Evolutionary conservation across 2,113 vertebrate species (phyloP).

Genomic region (Pholis gunnellus): DNA sequence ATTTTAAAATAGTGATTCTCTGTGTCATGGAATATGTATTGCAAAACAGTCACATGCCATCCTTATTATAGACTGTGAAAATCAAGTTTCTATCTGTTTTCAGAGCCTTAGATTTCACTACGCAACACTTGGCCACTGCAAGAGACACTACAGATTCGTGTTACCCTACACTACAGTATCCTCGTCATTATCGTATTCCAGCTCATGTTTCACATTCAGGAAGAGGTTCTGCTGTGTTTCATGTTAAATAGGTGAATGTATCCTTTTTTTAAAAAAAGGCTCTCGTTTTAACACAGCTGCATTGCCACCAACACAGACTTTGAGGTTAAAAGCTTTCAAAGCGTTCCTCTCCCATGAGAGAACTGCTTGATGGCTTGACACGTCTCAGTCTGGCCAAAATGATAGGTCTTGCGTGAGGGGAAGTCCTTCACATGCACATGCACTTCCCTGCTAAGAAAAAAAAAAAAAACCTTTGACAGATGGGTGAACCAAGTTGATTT

Average conservation of each 20-base stretch:
- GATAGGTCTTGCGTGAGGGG: conserved; percentile 43
- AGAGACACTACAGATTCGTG: not conserved
- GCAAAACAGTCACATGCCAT: not conserved
- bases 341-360: conserved; percentile 11
- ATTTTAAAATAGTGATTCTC: not conserved
- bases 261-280: not conserved
- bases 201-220: not conserved
- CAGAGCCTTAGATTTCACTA: not conserved
- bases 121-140: not conserved
- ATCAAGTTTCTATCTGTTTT: not conserved
- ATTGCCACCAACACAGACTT: conserved; percentile 4
- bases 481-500: conserved; percentile 29
- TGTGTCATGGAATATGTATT: not conserved
- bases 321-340: conserved; percentile 19
- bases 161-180: not conserved
- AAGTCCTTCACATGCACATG: conserved; percentile 51
- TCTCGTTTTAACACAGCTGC: not conserved
- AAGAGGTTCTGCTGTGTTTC: not conserved
- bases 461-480: conserved; percentile 10
- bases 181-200: not conserved
- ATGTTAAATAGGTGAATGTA: not conserved
- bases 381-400: conserved; percentile 40
- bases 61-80: not conserved
- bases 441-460: conserved; percentile 5
- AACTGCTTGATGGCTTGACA: conserved; percentile 44